Evolutionary conservation across 2,888 invertebrate genomes (phyloP).

Genomic region (Brachylomia viminalis): DNA sequence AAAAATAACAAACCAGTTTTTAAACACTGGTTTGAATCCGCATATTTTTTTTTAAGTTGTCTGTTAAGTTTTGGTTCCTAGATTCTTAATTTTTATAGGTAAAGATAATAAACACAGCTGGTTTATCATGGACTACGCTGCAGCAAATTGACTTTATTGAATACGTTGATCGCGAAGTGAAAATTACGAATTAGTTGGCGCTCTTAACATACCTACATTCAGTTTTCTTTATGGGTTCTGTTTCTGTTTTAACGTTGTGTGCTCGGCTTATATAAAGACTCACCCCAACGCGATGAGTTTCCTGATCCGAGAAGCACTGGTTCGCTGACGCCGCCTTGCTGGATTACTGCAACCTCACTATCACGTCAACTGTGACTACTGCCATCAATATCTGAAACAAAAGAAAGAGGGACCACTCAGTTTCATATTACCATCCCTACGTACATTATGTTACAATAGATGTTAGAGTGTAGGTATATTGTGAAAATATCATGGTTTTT

Average conservation of each 20-base stretch:
- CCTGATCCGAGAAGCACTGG: neutral
- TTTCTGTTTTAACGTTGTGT: neutral
- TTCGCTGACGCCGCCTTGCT: neutral
- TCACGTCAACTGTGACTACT: neutral
- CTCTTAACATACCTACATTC: neutral
- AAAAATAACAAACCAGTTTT: neutral
- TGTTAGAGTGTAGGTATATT: neutral
- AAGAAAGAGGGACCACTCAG: neutral
- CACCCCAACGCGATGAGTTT: neutral
- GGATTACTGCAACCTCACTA: neutral
- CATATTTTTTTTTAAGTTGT: neutral
- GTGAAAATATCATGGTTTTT: neutral
- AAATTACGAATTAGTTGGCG: neutral
- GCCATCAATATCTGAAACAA: conserved; percentile 24
- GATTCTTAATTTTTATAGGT: neutral
- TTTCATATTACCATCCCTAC: neutral
- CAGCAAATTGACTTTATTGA: too few species aligned
- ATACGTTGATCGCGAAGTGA: neutral
- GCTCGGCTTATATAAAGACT: conserved; percentile 1
- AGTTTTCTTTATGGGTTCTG: neutral
- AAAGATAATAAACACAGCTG: neutral
- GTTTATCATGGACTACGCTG: neutral
- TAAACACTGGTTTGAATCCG: neutral
- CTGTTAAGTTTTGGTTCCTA: neutral
- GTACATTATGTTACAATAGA: neutral